phyloP scores from a whole-genome alignment of 1,140 invertebrate species.

The Dinothrombium tinctorium region DNA sequence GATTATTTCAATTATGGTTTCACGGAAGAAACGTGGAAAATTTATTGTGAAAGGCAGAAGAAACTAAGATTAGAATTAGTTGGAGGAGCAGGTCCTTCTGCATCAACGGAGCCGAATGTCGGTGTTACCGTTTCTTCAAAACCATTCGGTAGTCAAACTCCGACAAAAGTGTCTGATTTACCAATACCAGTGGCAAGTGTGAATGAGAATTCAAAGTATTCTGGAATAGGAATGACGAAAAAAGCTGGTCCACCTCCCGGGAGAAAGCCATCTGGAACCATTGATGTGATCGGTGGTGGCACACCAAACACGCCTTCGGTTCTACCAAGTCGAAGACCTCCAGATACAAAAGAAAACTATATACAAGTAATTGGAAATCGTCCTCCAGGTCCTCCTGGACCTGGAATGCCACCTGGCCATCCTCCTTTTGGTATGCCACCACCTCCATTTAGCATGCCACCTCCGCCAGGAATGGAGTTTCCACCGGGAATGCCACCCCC shows the following conservation, averaged over 20 bases:
- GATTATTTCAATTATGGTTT: conserved; percentile 98
- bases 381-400: background rate
- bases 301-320: conserved; percentile 13
- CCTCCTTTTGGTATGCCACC: background rate
- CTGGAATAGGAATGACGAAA: conserved; percentile 20
- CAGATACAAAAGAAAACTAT: conserved; percentile 44
- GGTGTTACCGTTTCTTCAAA: background rate
- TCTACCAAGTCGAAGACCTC: conserved; percentile 24
- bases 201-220: conserved; percentile 41
- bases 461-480: background rate
- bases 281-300: conserved; percentile 38
- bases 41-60: conserved; percentile 87
- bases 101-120: background rate
- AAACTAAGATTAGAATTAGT: conserved; percentile 33
- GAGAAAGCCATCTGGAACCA: conserved; percentile 35
- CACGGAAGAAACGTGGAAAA: conserved; percentile 91
- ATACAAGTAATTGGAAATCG: conserved; percentile 37
- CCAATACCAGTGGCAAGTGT: conserved; percentile 28
- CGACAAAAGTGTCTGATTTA: conserved; percentile 19
- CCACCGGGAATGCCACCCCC: background rate
- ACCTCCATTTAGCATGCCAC: background rate
- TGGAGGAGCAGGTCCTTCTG: background rate
- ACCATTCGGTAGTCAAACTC: background rate
- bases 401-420: background rate
- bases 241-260: conserved; percentile 33